A percentile compares a stretch with the other conserved stretches of the same genome.
phyloP scores from a whole-genome alignment of 2,797 vertebrate genomes.

The Myotis findleyi region DNA sequence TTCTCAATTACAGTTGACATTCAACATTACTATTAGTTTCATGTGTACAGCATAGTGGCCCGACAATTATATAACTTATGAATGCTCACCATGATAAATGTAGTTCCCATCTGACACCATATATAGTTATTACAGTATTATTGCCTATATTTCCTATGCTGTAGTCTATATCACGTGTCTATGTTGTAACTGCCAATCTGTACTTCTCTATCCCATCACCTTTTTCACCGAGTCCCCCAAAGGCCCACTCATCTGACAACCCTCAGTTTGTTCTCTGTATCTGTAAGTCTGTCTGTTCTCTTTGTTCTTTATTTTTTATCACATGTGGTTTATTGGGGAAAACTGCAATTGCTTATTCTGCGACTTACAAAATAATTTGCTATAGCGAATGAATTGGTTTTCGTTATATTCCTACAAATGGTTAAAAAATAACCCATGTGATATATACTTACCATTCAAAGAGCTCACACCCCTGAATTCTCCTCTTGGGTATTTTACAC shows the following conservation, averaged over 20 bases:
- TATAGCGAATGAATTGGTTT: constrained; percentile 70
- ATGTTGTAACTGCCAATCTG: neutral
- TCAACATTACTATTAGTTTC: neutral
- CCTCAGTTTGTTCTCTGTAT: neutral
- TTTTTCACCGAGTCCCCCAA: neutral
- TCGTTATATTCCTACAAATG: constrained; percentile 64
- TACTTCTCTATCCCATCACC: neutral
- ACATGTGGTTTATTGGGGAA: constrained; percentile 83
- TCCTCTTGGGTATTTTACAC: constrained; percentile 22
- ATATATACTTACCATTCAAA: constrained; percentile 29
- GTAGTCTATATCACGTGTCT: neutral
- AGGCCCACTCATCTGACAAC: neutral
- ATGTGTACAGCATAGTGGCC: neutral
- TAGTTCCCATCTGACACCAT: neutral
- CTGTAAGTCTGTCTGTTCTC: neutral
- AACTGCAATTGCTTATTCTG: constrained; percentile 63
- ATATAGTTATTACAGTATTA: neutral
- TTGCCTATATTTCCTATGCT: neutral
- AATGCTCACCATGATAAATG: neutral
- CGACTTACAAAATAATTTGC: constrained; percentile 75
- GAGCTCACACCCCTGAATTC: constrained; percentile 3
- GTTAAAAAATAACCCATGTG: constrained; percentile 51
- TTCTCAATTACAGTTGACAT: neutral
- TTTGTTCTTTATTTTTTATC: neutral
- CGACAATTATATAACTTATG: neutral